Conservation (phyloP, 1,140 invertebrate species). For the Drosophila setifemur region DNA sequence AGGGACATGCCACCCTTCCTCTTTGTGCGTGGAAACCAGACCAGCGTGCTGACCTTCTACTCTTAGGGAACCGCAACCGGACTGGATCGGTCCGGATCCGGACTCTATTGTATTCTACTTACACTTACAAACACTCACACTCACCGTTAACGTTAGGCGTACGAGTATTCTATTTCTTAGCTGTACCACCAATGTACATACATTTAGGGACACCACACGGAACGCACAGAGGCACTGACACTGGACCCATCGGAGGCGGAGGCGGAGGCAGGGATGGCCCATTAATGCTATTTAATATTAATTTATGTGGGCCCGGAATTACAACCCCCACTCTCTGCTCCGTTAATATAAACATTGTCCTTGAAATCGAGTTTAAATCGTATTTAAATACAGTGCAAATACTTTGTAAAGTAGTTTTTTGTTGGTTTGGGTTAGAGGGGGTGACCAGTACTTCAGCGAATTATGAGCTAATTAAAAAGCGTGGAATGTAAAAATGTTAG, state of each 20-base stretch:
- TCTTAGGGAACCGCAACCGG: constrained; percentile 86
- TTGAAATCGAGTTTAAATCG: constrained; percentile 34
- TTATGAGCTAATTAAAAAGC: neutral
- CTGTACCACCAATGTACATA: constrained; percentile 71
- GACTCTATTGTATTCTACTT: constrained; percentile 41
- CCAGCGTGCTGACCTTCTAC: constrained; percentile 98
- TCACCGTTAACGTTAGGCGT: constrained; percentile 33
- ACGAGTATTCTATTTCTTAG: constrained; percentile 64
- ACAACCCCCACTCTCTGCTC: neutral
- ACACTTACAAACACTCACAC: constrained; percentile 38
- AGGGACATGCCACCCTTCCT: constrained; percentile 94
- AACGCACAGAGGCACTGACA: constrained; percentile 45
- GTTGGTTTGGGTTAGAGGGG: neutral
- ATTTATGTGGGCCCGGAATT: neutral
- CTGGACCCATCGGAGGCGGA: neutral
- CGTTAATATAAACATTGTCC: constrained; percentile 22
- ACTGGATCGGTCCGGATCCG: neutral
- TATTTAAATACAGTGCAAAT: constrained; percentile 45
- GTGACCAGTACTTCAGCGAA: too few relatives aligned
- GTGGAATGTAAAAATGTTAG: too few relatives aligned
- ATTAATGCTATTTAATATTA: neutral
- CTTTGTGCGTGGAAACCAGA: constrained; percentile 96
- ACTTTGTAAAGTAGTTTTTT: constrained; percentile 10
- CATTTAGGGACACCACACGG: constrained; percentile 42
- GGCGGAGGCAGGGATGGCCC: neutral